Conservation (phyloP, 2,888 invertebrate species). For the Thereva unica region DNA sequence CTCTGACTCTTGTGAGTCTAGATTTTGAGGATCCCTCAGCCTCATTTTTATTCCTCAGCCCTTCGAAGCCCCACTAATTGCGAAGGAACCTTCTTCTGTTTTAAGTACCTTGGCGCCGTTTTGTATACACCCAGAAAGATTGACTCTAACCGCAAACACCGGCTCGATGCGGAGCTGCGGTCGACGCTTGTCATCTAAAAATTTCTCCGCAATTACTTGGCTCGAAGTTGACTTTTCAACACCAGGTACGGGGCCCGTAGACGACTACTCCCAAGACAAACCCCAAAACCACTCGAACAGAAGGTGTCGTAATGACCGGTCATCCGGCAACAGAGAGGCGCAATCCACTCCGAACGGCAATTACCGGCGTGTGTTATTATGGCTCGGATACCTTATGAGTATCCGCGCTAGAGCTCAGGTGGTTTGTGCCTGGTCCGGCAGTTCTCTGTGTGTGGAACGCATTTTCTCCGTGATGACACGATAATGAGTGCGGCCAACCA, state of each 20-base stretch:
- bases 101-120: slow-evolving; percentile 14
- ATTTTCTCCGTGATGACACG: slow-evolving; percentile 45
- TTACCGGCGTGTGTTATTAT: slow-evolving; percentile 38
- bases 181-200: slow-evolving; percentile 23
- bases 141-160: slow-evolving; percentile 16
- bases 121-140: slow-evolving; percentile 6
- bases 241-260: not conserved
- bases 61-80: too few species aligned
- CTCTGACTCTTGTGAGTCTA: too few species aligned
- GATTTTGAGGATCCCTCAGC: too few species aligned
- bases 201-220: slow-evolving; percentile 13
- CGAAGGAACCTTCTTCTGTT: too few species aligned
- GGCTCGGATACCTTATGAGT: slow-evolving; percentile 26
- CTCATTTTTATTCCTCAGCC: too few species aligned
- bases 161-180: slow-evolving; percentile 22
- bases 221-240: slow-evolving; percentile 21
- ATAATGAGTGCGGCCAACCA: slow-evolving; percentile 47
- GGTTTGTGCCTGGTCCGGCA: slow-evolving; percentile 14
- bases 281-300: slow-evolving; percentile 28
- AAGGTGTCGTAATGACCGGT: slow-evolving; percentile 39
- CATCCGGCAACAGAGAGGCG: slow-evolving; percentile 37
- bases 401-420: slow-evolving; percentile 12
- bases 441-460: slow-evolving; percentile 27
- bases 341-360: slow-evolving; percentile 35
- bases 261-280: not conserved